phyloP scores from a whole-genome alignment of 2,797 vertebrate genomes.

The Sebastes nivosus region DNA sequence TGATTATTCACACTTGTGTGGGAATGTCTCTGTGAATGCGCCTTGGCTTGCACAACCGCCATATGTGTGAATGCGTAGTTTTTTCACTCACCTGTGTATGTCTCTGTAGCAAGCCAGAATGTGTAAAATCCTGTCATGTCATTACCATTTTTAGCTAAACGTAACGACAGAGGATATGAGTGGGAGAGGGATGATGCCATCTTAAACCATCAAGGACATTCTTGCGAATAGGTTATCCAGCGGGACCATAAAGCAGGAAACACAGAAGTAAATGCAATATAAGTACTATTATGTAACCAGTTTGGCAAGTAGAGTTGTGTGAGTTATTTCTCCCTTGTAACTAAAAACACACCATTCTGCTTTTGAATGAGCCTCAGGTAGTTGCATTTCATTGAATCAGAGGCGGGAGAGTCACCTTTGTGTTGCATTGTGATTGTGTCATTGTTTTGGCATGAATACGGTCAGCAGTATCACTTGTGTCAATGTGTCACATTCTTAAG shows the following conservation, averaged over 20 bases:
- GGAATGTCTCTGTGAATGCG: conserved; percentile 69
- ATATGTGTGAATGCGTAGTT: conserved; percentile 48
- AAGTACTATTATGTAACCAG: neutral
- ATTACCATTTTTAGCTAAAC: conserved; percentile 2
- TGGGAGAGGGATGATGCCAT: neutral
- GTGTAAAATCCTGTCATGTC: conserved; percentile 29
- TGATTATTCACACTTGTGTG: conserved; percentile 60
- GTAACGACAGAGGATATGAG: neutral
- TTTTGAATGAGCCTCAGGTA: neutral
- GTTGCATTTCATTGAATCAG: neutral
- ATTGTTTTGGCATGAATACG: conserved; percentile 9
- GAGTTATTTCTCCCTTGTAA: neutral
- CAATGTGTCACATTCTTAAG: conserved; percentile 20
- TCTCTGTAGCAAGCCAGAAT: conserved; percentile 23
- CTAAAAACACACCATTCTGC: neutral
- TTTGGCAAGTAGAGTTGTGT: neutral
- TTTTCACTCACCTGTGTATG: conserved; percentile 52
- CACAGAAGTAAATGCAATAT: neutral
- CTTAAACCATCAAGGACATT: neutral
- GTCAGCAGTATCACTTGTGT: neutral
- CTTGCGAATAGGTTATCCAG: conserved; percentile 5
- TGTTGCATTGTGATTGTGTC: conserved; percentile 13
- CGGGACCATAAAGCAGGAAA: neutral
- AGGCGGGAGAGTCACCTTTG: conserved; percentile 1
- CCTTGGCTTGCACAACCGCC: conserved; percentile 22